phyloP scores from a whole-genome alignment of 2,888 invertebrate genomes.

The Acrobeloides nanus region DNA sequence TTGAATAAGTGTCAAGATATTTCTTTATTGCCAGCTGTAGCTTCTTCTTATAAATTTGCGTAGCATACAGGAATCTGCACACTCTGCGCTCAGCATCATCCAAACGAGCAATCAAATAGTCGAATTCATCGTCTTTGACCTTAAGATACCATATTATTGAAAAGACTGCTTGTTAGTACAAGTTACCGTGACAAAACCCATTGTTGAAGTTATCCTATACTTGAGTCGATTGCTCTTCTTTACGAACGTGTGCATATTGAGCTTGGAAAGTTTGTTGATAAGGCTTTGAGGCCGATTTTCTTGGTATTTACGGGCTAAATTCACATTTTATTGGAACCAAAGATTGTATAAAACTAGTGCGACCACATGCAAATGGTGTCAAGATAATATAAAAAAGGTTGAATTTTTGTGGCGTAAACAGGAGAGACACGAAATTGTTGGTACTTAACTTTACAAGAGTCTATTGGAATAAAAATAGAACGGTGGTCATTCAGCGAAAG shows the following conservation, averaged over 20 bases:
- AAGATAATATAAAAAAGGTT: too few relatives aligned
- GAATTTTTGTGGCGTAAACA: too few relatives aligned
- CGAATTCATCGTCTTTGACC: conserved; percentile 34
- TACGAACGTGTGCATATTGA: conserved; percentile 42
- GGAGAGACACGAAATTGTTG: too few relatives aligned
- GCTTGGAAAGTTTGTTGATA: conserved; percentile 31
- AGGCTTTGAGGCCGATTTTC: conserved; percentile 31
- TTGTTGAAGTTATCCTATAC: conserved; percentile 40
- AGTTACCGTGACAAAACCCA: conserved; percentile 36
- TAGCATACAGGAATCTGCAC: conserved; percentile 26
- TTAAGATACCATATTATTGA: conserved; percentile 12
- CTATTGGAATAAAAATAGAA: too few relatives aligned
- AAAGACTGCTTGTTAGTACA: too few relatives aligned
- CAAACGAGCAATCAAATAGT: conserved; percentile 30
- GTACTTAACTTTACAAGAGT: too few relatives aligned
- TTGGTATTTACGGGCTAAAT: conserved; percentile 38
- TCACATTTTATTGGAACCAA: neutral
- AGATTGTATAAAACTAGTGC: neutral
- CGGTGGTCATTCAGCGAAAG: too few relatives aligned
- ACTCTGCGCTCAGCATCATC: conserved; percentile 36
- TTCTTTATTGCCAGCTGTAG: conserved; percentile 15
- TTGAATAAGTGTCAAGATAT: conserved; percentile 14
- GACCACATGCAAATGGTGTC: too few relatives aligned
- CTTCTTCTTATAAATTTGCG: conserved; percentile 17
- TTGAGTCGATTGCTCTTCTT: conserved; percentile 47